Evolutionary conservation across 2,888 invertebrate genomes (phyloP), one percentile per base, ranked within the genome.

Genomic region (Chromoteleia sp.): DNA sequence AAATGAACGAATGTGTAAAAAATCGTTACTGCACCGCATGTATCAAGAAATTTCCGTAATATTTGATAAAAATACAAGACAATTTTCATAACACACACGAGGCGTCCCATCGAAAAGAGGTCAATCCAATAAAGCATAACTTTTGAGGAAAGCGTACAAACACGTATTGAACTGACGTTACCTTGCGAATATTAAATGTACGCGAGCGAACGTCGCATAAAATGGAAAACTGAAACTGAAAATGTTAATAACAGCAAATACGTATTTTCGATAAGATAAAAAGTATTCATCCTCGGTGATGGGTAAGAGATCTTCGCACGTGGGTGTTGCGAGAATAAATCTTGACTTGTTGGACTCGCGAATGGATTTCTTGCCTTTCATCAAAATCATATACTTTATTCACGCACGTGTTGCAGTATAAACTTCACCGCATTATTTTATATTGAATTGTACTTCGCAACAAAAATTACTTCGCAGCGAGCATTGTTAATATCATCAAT

Each of bases 211-310:
- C 65, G 39, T 41, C 36, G 33, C 48, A 21, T 21, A 33, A 54
- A 63, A 76, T 68, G 30, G 48, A 71, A 77, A 70, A 58, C 56
- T 71, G 36, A 77, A 70, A 58, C 56, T 71, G 36, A 21, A 61
- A 70, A 63, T 36, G 61, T 63, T 70, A 70, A 77, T 77, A 77
- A 77, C 54, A 63, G 63, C 59, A 54, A 70, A 61, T 70, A 39
- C 77, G 54, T 68, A 59, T 68, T 33, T 68, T 52, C 50, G 68
- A 76, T 68, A 61, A 76, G 59, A 30, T 45, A 29, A 68, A 29
- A 19, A 56, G 15, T 54, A 25, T n/a, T 7, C 36, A 41, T 52
- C 52, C 41, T 29, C 33, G 25, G 14, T 52, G 58, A 68, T 48
- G 68, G 52, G 43, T 19, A 43, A 68, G 41, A 56, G 63, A 56